phyloP scores from a whole-genome alignment of 2,888 invertebrate genomes.

The Baronia brevicornis region DNA sequence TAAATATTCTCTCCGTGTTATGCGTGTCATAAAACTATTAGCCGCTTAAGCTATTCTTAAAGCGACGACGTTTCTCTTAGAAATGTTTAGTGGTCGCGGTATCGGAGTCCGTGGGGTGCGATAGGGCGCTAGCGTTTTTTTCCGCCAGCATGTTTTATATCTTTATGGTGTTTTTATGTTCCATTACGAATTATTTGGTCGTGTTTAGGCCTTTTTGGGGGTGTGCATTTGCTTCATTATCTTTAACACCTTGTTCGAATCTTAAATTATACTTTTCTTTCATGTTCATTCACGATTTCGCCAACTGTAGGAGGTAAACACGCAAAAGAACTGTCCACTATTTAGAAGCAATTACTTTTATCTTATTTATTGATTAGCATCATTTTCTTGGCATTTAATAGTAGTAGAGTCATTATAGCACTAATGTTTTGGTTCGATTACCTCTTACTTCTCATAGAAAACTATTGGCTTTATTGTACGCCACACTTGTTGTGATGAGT shows the following conservation, averaged over 20 bases:
- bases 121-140: conserved; percentile 55
- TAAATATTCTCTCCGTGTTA: conserved; percentile 45
- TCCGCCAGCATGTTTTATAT: conserved; percentile 45
- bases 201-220: conserved; percentile 51
- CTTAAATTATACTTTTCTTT: conserved; percentile 10
- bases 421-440: too few species aligned
- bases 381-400: too few species aligned
- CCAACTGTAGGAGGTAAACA: conserved; percentile 4
- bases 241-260: conserved; percentile 60
- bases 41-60: conserved; percentile 70
- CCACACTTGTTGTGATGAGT: too few species aligned
- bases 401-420: too few species aligned
- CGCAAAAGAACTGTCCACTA: conserved; percentile 2
- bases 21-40: conserved; percentile 76
- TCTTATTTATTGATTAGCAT: conserved; percentile 1
- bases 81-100: conserved; percentile 44
- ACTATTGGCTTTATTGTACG: too few species aligned
- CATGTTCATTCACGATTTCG: not conserved
- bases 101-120: conserved; percentile 43
- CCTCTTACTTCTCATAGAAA: too few species aligned
- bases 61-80: conserved; percentile 53
- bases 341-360: conserved; percentile 5
- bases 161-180: conserved; percentile 52
- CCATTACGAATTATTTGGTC: conserved; percentile 62
- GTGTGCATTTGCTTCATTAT: conserved; percentile 62